phyloP scores from a whole-genome alignment of 2,797 vertebrate genomes.

The Hypotaenidia philippensis region DNA sequence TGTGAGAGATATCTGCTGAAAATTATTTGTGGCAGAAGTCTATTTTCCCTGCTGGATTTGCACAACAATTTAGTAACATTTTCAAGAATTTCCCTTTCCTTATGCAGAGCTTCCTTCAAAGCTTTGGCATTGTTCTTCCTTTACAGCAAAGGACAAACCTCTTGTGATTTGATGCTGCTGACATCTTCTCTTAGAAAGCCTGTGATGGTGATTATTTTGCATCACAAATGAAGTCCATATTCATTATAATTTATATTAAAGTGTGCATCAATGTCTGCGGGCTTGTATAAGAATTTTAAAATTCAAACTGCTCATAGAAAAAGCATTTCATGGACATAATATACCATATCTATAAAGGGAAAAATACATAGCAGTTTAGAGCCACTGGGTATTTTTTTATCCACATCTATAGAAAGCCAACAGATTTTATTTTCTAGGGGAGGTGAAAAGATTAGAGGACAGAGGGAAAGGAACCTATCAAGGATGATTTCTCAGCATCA shows the following conservation, averaged over 20 bases:
- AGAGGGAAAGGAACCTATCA: background rate
- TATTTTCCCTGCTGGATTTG: background rate
- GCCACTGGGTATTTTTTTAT: background rate
- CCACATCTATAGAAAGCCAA: background rate
- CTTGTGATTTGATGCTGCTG: slow-evolving; percentile 41
- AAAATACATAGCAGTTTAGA: background rate
- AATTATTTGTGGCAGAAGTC: background rate
- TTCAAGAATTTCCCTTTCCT: background rate
- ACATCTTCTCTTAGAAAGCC: background rate
- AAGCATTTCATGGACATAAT: background rate
- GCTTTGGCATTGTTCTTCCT: background rate
- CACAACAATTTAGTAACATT: background rate
- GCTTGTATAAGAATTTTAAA: background rate
- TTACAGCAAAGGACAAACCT: slow-evolving; percentile 28
- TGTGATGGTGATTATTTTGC: slow-evolving; percentile 33
- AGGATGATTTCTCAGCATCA: background rate
- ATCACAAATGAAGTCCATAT: slow-evolving; percentile 31
- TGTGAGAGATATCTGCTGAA: background rate
- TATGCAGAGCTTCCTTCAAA: slow-evolving; percentile 31
- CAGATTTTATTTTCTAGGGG: background rate
- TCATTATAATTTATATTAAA: background rate
- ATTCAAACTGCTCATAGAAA: background rate
- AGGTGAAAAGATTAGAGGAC: background rate
- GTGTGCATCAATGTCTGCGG: background rate
- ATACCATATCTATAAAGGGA: background rate